Percentiles rank a stretch among this genome's conserved stretches.
phyloP scores from a whole-genome alignment of 2,113 vertebrate species.

The Sorex fumeus region DNA sequence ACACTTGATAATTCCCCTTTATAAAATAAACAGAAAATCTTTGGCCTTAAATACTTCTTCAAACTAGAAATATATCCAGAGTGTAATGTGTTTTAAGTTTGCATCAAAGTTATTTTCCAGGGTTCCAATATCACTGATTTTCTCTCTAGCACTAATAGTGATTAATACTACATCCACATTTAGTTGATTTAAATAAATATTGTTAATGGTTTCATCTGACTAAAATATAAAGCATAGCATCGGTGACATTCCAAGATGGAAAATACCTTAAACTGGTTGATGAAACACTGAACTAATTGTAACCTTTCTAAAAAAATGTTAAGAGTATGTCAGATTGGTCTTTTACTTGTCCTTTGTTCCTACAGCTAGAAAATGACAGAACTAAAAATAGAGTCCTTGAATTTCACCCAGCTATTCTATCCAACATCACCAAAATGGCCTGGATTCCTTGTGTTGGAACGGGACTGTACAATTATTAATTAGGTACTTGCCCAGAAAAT shows the following conservation, averaged over 20 bases:
- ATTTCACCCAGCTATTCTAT: slow-evolving; percentile 70
- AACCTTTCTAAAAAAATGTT: not conserved
- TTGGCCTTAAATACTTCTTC: slow-evolving; percentile 18
- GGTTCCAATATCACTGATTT: not conserved
- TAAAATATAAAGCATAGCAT: not conserved
- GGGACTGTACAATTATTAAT: slow-evolving; percentile 74
- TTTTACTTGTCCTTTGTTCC: slow-evolving; percentile 50
- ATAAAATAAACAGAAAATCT: not conserved
- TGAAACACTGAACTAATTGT: not conserved
- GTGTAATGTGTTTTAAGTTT: slow-evolving; percentile 1
- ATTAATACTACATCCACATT: not conserved
- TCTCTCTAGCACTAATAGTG: not conserved
- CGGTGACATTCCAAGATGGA: not conserved
- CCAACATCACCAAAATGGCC: slow-evolving; percentile 74
- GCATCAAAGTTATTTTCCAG: not conserved
- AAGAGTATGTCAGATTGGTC: not conserved
- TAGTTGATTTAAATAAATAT: not conserved
- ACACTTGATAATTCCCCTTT: not conserved
- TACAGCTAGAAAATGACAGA: slow-evolving; percentile 63
- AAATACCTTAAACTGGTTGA: not conserved
- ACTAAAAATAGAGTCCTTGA: slow-evolving; percentile 74
- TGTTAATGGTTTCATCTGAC: not conserved
- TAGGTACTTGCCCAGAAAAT: slow-evolving; percentile 75
- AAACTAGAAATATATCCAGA: not conserved
- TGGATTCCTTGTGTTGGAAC: slow-evolving; percentile 49